Base-by-base conservation (phyloP, 1,140 invertebrate genomes). In the Psix sp. region DNA sequence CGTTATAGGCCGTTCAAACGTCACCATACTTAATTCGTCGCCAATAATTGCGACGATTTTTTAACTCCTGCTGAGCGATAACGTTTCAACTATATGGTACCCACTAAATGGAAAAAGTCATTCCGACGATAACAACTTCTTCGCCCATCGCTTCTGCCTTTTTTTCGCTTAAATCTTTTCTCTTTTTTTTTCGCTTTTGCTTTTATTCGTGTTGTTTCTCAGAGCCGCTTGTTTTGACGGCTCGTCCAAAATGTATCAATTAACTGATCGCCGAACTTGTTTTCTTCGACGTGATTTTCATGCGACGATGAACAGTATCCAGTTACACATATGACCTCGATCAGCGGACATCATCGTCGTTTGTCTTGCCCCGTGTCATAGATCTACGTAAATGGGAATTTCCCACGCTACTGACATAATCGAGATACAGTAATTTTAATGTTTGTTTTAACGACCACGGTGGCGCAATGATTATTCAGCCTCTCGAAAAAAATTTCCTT, bases 41-140 rank as follows among this genome's bases (percentile, higher is more conserved):
- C 40, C 60, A 54, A 66, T 70, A 66, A 70, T 68, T 75, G 60
- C 60, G 40, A 54, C 46, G 59, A 63, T 70, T 75, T 70, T 70
- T 75, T 54, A 65, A 39, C 6, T 36, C 10, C 17, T 36, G 45
- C 29, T 9, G 13, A 15, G 31, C 40, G 72, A 70, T 70, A 75
- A 75, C 59, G 40, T 43, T 54, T 51, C 56, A 71, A 63, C 63
- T 71, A 71, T 71, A 63, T 57, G 49, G 51, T 63, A 56, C 43
- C 43, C 21, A 45, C 39, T 57, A 51, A 63, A 71, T 62, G 56
- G 48, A 48, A 71, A 71, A 71, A 52, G 48, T 38, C 43, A 54
- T 54, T 21, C 45, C 35, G 7, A 21, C 46, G 54, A 68, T 60
- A 68, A 52, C 51, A n/a, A 13, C 36, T 20, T 29, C n/a, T 35